Base-by-base conservation (phyloP, 1,140 invertebrate species). In the Mamestra configurata region DNA sequence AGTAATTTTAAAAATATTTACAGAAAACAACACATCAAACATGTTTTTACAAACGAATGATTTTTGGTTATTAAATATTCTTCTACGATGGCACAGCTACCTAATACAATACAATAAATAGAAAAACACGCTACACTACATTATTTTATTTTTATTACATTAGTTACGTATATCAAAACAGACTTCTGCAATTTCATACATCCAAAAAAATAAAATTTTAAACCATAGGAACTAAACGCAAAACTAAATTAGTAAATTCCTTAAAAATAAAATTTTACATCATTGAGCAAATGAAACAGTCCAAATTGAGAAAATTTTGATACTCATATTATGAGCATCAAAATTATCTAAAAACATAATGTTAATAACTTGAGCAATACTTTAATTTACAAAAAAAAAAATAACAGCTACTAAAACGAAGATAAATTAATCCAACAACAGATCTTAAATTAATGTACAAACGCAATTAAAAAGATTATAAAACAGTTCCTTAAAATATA, bases 21-120 rank as follows among this genome's bases (percentile, higher is more conserved):
- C 59, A 64, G 0, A 18, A 5, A 64, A 61, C 20, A 27, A 40
- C 22, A 24, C 13, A 55, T n/a, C 51, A 49, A 70, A 70, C 35
- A 49, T 70, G 1, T 20, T 64, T 55, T 15, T 59, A 59, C 15
- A 59, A 59, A 22, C 13, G 8, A 3, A 18, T 66, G 18, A 4
- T 76, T 61, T 76, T 76, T 64, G 73, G 57, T 49, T 64, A 64
- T 22, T 24, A 24, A 49, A 64, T 49, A 49, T 31, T 46, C 18
- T 49, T 64, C 73, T 76, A 76, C 40, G 20, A 76, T 76, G 73
- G 73, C 73, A 76, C 73, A 49, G n/a, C 57, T 76, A 76, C 24
- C n/a, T 31, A 51, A 53, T 71, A 71, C 24, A 72, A 73, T 59
- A 59, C 1, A 73, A 55, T 31, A 27, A 27, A 46, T 43, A 61